Conservation (phyloP, 2,888 invertebrate species). For the Tachina lurida region DNA sequence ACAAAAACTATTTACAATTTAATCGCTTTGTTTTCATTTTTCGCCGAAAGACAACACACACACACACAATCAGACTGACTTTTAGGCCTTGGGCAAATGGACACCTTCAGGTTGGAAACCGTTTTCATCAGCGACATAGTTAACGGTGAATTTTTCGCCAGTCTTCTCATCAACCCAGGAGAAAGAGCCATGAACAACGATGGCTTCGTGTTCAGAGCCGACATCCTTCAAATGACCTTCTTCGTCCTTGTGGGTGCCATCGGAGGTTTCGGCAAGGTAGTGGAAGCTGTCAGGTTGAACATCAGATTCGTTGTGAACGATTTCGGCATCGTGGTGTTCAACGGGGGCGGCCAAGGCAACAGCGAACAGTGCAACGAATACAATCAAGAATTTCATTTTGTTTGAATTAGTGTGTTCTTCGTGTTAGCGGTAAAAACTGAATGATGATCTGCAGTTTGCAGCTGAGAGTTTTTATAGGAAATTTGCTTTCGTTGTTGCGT, state of each 20-base stretch:
- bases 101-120: constrained; percentile 82
- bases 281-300: constrained; percentile 71
- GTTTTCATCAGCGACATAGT: constrained; percentile 78
- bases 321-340: constrained; percentile 80
- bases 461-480: constrained; percentile 42
- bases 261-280: constrained; percentile 79
- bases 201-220: constrained; percentile 83
- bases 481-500: background rate
- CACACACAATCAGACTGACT: background rate
- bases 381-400: constrained; percentile 73
- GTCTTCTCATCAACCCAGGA: constrained; percentile 84
- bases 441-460: constrained; percentile 34
- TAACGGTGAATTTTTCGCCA: constrained; percentile 85
- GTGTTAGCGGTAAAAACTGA: constrained; percentile 40
- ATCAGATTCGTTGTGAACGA: constrained; percentile 85
- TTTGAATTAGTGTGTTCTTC: constrained; percentile 43
- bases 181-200: constrained; percentile 83
- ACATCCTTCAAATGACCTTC: constrained; percentile 83
- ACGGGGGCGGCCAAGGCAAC: constrained; percentile 74
- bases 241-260: constrained; percentile 83
- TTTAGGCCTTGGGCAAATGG: constrained; percentile 80
- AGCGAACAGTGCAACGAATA: constrained; percentile 76
- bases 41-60: background rate
- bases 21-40: background rate
- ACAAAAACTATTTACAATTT: constrained; percentile 8